A percentile compares a stretch with the other conserved stretches of the same genome.
These are phyloP conservation scores for Microplitis demolitor DNA, from an alignment of 1,140 invertebrate genomes.

Conservation along the genomic window DNA sequence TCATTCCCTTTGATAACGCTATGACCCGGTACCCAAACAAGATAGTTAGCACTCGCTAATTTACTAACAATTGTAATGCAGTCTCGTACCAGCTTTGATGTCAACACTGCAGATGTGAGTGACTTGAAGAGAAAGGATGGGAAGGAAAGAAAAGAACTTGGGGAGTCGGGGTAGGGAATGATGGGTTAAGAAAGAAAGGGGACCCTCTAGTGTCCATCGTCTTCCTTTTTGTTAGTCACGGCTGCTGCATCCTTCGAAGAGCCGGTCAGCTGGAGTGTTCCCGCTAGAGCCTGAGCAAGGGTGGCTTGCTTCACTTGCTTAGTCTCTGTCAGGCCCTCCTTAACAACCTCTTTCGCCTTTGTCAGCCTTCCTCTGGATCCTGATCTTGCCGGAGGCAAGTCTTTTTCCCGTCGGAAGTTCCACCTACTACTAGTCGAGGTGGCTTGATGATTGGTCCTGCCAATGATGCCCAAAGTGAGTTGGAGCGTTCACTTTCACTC, in stretches of 20 bases:
- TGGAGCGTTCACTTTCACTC: too few relatives aligned
- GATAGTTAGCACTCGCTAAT: too few relatives aligned
- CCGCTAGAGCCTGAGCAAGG: neutral
- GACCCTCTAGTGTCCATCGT: neutral
- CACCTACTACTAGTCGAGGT: neutral
- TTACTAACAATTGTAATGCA: too few relatives aligned
- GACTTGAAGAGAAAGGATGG: slow-evolving; percentile 61
- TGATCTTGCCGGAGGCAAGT: neutral
- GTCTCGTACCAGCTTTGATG: too few relatives aligned
- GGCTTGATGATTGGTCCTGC: neutral
- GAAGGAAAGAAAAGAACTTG: slow-evolving; percentile 43
- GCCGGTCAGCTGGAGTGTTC: neutral
- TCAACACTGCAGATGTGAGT: too few relatives aligned
- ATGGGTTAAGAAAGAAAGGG: too few relatives aligned
- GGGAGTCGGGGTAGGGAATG: slow-evolving; percentile 38
- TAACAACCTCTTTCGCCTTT: neutral
- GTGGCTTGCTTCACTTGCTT: neutral
- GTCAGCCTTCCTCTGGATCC: neutral
- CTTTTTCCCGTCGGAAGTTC: too few relatives aligned
- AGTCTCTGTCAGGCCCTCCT: neutral
- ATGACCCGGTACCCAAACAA: too few relatives aligned
- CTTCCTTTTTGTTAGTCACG: neutral
- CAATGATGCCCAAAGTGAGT: too few relatives aligned
- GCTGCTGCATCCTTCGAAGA: neutral
- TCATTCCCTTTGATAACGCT: too few relatives aligned